These are phyloP conservation scores for Cephus cinctus DNA, from an alignment of 1,140 invertebrate genomes.

Conservation along the genomic window DNA sequence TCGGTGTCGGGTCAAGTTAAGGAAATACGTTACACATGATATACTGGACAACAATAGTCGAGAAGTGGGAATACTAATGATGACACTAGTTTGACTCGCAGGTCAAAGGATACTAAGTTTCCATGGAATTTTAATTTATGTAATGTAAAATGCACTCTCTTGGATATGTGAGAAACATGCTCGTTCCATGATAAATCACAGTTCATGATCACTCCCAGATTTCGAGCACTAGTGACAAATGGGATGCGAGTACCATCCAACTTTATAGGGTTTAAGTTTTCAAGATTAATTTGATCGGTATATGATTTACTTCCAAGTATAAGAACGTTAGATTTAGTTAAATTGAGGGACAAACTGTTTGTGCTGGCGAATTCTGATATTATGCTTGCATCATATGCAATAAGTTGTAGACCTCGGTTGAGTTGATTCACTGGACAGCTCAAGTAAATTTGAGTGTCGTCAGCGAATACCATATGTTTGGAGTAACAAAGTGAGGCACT, in stretches of 20 bases:
- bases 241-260: background rate
- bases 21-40: too few species aligned
- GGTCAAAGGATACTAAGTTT: background rate
- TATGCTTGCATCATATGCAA: too few species aligned
- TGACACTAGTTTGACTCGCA: background rate
- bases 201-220: background rate
- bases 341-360: background rate
- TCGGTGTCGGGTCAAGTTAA: too few species aligned
- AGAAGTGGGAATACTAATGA: too few species aligned
- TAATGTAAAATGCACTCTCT: constrained; percentile 3
- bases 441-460: constrained; percentile 6
- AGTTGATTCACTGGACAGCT: too few species aligned
- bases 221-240: background rate
- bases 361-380: background rate
- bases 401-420: too few species aligned
- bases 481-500: background rate
- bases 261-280: too few species aligned
- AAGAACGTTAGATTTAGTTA: too few species aligned
- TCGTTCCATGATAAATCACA: background rate
- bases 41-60: too few species aligned
- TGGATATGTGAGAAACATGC: background rate
- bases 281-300: too few species aligned
- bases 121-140: constrained; percentile 2
- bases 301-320: too few species aligned
- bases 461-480: constrained; percentile 1